These are phyloP conservation scores for Nomada fucata DNA, from an alignment of 2,888 invertebrate genomes.

Conservation along the genomic window DNA sequence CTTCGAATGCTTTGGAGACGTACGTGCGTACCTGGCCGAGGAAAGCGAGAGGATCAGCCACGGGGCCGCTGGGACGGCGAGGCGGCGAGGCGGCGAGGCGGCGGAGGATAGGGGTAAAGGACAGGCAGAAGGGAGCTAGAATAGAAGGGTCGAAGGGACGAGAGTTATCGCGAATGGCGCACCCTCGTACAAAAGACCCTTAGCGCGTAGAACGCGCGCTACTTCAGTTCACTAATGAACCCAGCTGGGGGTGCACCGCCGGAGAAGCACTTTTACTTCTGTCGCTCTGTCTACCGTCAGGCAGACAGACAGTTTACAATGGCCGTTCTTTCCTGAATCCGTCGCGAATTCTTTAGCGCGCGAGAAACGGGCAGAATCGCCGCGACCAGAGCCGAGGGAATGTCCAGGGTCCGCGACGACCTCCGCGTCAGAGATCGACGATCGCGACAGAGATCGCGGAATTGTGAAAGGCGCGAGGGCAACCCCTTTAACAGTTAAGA, in stretches of 20 bases:
- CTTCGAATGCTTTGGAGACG: background rate
- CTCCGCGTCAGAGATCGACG: background rate
- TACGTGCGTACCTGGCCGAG: conserved; percentile 35
- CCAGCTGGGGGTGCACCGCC: conserved; percentile 76
- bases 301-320: conserved; percentile 67
- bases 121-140: conserved; percentile 28
- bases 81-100: no score
- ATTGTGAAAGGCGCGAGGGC: conserved; percentile 8
- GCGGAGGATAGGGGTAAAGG: background rate
- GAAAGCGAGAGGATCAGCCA: conserved; percentile 33
- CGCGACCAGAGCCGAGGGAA: background rate
- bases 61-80: background rate
- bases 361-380: background rate
- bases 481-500: conserved; percentile 16
- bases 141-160: conserved; percentile 53
- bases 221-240: conserved; percentile 81
- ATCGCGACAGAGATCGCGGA: background rate
- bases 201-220: conserved; percentile 68
- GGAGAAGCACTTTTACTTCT: conserved; percentile 81
- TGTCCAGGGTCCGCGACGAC: no score
- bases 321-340: conserved; percentile 47
- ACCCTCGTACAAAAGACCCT: conserved; percentile 77
- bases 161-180: conserved; percentile 70
- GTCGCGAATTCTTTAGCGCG: conserved; percentile 52
- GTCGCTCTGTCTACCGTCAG: conserved; percentile 74